Percentiles rank a stretch among this genome's conserved stretches.
These are phyloP conservation scores for Crambe crambe DNA, from an alignment of 37 sponge, comb jelly and placozoan species.

Conservation along the genomic window DNA sequence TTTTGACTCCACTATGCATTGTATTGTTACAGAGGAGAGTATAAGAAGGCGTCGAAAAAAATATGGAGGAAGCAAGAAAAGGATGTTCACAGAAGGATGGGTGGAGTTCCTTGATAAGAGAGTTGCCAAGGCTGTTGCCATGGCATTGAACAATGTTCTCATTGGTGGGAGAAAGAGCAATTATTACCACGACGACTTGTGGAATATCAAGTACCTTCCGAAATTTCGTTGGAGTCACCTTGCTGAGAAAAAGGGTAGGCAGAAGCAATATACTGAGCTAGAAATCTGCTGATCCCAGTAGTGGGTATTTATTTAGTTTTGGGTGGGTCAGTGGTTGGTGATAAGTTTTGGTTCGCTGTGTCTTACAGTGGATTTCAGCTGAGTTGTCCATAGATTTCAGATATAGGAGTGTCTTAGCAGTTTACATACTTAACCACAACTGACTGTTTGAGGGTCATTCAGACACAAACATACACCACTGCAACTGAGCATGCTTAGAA, in stretches of 20 bases:
- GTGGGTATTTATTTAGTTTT: neutral
- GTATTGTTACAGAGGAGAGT: conserved; percentile 48
- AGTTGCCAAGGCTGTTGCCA: conserved; percentile 85
- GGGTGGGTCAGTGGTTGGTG: neutral
- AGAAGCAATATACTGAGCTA: too few relatives aligned
- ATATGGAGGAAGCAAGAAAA: conserved; percentile 72
- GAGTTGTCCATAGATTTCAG: neutral
- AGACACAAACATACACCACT: too few relatives aligned
- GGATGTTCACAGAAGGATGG: conserved; percentile 94
- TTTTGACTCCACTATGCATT: too few relatives aligned
- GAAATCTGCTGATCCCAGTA: too few relatives aligned
- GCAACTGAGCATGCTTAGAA: too few relatives aligned
- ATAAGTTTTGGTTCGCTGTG: neutral
- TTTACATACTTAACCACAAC: too few relatives aligned
- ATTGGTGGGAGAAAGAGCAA: conserved; percentile 89
- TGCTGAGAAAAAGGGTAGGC: conserved; percentile 89
- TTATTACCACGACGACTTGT: conserved; percentile 93
- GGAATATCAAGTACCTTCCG: conserved; percentile 96
- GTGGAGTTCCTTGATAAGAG: conserved; percentile 91
- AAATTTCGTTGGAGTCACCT: conserved; percentile 94
- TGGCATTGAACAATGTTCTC: conserved; percentile 75
- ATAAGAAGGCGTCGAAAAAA: conserved; percentile 52
- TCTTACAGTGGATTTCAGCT: neutral
- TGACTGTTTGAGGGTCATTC: too few relatives aligned
- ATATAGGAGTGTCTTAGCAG: too few relatives aligned